These are phyloP conservation scores for Sterrhoptilus dennistouni DNA, from an alignment of 2,113 vertebrate species.

Conservation along the genomic window DNA sequence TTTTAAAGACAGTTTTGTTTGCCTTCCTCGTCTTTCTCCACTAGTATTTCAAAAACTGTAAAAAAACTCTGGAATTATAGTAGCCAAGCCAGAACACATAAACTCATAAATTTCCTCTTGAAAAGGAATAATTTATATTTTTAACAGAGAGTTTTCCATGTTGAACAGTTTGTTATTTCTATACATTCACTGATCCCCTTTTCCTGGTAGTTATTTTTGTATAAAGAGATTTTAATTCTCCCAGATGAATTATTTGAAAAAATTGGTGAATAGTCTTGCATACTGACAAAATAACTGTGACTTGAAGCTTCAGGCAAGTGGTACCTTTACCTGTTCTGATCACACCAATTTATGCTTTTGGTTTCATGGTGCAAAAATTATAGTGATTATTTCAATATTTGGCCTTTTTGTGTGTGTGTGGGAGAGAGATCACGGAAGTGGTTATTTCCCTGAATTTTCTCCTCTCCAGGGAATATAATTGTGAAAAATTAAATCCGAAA, in stretches of 20 bases:
- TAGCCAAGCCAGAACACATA: not conserved
- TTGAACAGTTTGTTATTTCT: not conserved
- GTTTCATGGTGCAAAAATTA: not conserved
- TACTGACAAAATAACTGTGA: not conserved
- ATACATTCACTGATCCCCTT: not conserved
- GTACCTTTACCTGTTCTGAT: not conserved
- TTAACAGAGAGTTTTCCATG: not conserved
- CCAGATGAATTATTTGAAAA: not conserved
- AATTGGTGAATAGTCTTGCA: not conserved
- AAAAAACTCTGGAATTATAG: not conserved
- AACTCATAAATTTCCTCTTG: not conserved
- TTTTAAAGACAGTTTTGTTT: not conserved
- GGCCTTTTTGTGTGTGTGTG: rapidly evolving
- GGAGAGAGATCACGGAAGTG: not conserved
- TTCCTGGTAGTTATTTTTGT: not conserved
- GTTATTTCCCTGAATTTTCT: not conserved
- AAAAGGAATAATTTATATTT: not conserved
- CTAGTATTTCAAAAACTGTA: not conserved
- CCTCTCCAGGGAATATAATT: not conserved
- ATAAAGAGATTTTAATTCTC: not conserved
- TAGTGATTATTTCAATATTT: not conserved
- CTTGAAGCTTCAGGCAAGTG: not conserved
- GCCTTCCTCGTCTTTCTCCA: not conserved
- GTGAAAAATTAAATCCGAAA: not conserved
- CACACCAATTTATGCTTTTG: not conserved